Evolutionary conservation across 2,797 vertebrate species (phyloP).

Genomic region (Rallus crepitans): DNA sequence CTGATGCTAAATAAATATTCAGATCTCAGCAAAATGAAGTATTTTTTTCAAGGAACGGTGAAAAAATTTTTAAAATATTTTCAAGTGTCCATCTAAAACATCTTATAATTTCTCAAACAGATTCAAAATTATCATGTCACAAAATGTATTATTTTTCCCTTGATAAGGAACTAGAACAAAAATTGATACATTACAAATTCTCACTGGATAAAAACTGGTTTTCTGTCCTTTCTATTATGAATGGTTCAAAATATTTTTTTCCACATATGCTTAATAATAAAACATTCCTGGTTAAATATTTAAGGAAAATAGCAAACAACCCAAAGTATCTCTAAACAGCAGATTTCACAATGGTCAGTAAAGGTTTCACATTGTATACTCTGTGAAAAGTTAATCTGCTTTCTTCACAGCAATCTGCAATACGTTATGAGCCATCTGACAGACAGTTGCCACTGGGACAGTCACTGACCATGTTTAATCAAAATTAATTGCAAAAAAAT

Average conservation of each 20-base stretch:
- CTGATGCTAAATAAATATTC: background rate
- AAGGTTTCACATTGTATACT: background rate
- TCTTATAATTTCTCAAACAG: background rate
- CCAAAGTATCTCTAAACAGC: background rate
- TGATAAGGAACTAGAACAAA: background rate
- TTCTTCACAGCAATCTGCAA: background rate
- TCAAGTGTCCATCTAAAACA: background rate
- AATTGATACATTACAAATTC: background rate
- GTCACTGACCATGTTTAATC: background rate
- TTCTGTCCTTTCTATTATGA: background rate
- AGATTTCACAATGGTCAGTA: background rate
- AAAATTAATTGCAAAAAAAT: background rate
- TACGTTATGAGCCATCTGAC: background rate
- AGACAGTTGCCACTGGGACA: background rate
- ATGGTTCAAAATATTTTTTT: background rate
- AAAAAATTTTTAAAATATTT: background rate
- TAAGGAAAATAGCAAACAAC: background rate
- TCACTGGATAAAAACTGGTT: background rate
- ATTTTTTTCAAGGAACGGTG: background rate
- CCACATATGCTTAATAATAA: background rate
- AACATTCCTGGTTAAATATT: background rate
- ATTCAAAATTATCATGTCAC: background rate
- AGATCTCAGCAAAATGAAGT: background rate
- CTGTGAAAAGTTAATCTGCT: constrained; percentile 1
- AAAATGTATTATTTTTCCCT: background rate